Conservation (phyloP, 2,797 vertebrate species). For the Echiichthys vipera region DNA sequence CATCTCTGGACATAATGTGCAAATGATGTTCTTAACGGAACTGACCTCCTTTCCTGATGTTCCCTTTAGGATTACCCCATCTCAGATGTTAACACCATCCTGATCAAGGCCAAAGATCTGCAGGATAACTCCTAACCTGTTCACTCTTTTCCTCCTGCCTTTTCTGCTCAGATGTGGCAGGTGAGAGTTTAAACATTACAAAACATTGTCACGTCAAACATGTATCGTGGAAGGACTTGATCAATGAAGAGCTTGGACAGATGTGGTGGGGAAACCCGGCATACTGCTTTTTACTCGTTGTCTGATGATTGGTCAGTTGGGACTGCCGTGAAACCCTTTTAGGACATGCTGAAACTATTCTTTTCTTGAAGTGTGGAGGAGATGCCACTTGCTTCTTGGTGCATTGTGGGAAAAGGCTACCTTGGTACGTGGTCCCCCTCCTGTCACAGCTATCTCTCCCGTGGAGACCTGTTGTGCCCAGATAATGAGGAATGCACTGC, state of each 20-base stretch:
- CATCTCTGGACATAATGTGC: background rate
- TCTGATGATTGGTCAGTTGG: conserved; percentile 24
- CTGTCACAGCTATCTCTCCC: conserved; percentile 54
- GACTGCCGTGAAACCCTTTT: conserved; percentile 40
- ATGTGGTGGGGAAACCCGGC: conserved; percentile 22
- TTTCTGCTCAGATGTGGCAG: conserved; percentile 47
- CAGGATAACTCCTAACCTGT: conserved; percentile 89
- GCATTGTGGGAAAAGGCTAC: conserved; percentile 62
- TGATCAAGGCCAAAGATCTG: conserved; percentile 96
- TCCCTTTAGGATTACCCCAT: conserved; percentile 94
- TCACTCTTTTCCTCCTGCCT: conserved; percentile 16
- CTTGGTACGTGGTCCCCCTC: conserved; percentile 22
- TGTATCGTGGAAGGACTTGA: conserved; percentile 29
- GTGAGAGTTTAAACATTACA: conserved; percentile 31
- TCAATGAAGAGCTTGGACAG: conserved; percentile 28
- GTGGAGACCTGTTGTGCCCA: conserved; percentile 59
- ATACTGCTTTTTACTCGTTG: conserved; percentile 42
- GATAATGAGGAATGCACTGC: conserved; percentile 62
- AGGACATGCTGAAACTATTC: conserved; percentile 32
- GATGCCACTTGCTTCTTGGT: conserved; percentile 32
- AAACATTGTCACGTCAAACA: conserved; percentile 39
- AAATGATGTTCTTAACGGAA: background rate
- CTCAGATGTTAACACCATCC: conserved; percentile 93
- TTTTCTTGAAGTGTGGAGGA: conserved; percentile 37
- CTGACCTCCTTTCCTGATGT: conserved; percentile 8